A percentile compares a stretch with the other conserved stretches of the same genome.
Evolutionary conservation across 2,888 invertebrate species (phyloP).

Genomic region (Myathropa florea): DNA sequence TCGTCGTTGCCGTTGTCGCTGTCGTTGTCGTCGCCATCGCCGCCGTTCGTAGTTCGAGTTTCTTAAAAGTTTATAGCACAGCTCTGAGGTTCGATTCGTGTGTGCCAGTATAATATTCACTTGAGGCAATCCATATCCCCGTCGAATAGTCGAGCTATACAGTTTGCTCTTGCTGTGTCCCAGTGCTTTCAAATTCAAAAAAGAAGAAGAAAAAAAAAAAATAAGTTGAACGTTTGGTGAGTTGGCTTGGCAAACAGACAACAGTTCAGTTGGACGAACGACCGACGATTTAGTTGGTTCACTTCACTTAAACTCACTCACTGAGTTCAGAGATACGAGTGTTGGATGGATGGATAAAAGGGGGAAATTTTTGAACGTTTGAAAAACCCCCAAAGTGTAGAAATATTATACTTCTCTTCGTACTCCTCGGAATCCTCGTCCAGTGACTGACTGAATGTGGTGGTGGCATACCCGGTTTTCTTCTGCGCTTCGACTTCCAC

Average conservation of each 20-base stretch:
- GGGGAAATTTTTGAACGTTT: conserved; percentile 53
- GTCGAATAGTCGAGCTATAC: conserved; percentile 38
- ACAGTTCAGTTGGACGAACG: conserved; percentile 34
- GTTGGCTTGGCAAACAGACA: conserved; percentile 29
- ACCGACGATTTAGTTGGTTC: conserved; percentile 66
- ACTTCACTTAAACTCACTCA: conserved; percentile 68
- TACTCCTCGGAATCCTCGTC: background rate
- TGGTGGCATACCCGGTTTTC: conserved; percentile 58
- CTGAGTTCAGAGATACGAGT: conserved; percentile 56
- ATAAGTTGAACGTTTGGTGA: conserved; percentile 21
- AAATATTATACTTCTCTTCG: conserved; percentile 31
- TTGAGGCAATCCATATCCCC: conserved; percentile 67
- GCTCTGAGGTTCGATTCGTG: conserved; percentile 60
- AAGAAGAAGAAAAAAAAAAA: background rate
- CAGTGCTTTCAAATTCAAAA: conserved; percentile 13
- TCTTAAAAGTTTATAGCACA: conserved; percentile 67
- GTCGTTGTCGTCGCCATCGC: conserved; percentile 42
- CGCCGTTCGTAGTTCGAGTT: conserved; percentile 49
- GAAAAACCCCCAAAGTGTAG: conserved; percentile 59
- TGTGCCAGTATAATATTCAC: conserved; percentile 65
- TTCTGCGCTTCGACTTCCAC: conserved; percentile 26
- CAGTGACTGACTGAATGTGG: conserved; percentile 5
- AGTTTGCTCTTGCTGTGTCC: conserved; percentile 12
- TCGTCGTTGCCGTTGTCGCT: conserved; percentile 76
- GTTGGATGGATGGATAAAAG: conserved; percentile 52